These are phyloP conservation scores for Diorhabda carinulata DNA, from an alignment of 1,140 invertebrate species.

Conservation along the genomic window DNA sequence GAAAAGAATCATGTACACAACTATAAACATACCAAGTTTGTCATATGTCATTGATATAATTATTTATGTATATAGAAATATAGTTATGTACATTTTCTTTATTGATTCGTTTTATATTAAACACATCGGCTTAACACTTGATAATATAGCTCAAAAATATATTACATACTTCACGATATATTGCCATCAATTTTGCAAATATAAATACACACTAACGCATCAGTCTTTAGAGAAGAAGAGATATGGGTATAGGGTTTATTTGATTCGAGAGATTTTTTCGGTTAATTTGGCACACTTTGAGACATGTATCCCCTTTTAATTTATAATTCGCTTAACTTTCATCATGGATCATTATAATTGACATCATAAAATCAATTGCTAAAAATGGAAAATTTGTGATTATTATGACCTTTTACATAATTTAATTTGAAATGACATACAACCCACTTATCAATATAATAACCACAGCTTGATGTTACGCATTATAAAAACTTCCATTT, in stretches of 20 bases:
- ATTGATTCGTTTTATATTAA: slow-evolving; percentile 3
- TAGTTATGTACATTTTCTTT: not conserved
- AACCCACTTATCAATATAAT: no score
- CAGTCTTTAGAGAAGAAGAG: slow-evolving; percentile 38
- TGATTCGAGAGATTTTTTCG: not conserved
- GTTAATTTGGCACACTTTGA: not conserved
- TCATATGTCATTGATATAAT: no score
- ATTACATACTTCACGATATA: slow-evolving; percentile 40
- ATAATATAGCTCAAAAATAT: slow-evolving; percentile 47
- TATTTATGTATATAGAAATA: not conserved
- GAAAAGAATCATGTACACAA: slow-evolving; percentile 4
- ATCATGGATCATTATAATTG: no score
- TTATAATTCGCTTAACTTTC: no score
- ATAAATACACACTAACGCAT: slow-evolving; percentile 42
- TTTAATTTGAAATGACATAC: no score
- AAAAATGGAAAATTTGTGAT: no score
- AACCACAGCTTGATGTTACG: no score
- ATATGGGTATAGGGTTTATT: slow-evolving; percentile 7
- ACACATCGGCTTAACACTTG: slow-evolving; percentile 20
- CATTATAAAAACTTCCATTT: no score
- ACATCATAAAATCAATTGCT: no score
- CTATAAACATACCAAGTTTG: not conserved
- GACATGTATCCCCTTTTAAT: no score
- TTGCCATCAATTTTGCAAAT: slow-evolving; percentile 46
- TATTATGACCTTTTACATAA: no score